Conservation (phyloP, 2,888 invertebrate genomes). For the Mythimna lalbum region DNA sequence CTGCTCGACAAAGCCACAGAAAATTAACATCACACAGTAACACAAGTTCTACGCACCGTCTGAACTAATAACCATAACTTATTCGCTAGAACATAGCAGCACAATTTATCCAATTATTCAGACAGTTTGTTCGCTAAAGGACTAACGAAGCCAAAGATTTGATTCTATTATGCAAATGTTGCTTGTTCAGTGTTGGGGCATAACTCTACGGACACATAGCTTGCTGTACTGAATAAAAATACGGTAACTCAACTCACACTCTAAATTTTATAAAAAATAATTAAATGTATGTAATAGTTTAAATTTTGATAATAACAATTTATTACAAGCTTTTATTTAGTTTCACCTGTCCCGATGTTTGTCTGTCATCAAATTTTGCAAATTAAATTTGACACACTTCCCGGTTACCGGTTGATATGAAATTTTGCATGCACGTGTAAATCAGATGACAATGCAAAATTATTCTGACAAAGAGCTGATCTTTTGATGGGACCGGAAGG, state of each 20-base stretch:
- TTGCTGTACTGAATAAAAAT: not conserved
- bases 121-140: slow-evolving; percentile 51
- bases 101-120: slow-evolving; percentile 57
- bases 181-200: slow-evolving; percentile 33
- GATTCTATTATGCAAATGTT: slow-evolving; percentile 68
- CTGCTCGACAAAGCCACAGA: not conserved
- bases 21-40: slow-evolving; percentile 7
- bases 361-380: no score
- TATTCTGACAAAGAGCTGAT: no score
- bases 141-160: slow-evolving; percentile 65
- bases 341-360: no score
- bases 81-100: slow-evolving; percentile 17
- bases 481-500: no score
- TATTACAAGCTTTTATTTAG: no score
- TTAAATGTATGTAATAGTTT: no score
- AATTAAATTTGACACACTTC: no score
- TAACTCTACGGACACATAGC: not conserved
- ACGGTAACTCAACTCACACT: not conserved
- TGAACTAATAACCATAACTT: slow-evolving; percentile 40
- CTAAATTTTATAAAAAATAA: no score
- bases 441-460: no score
- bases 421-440: no score
- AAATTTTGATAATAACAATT: no score
- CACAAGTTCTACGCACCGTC: slow-evolving; percentile 19
- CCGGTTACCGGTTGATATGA: no score